Evolutionary conservation across 2,113 vertebrate species (phyloP).

Genomic region (Papio anubis): DNA sequence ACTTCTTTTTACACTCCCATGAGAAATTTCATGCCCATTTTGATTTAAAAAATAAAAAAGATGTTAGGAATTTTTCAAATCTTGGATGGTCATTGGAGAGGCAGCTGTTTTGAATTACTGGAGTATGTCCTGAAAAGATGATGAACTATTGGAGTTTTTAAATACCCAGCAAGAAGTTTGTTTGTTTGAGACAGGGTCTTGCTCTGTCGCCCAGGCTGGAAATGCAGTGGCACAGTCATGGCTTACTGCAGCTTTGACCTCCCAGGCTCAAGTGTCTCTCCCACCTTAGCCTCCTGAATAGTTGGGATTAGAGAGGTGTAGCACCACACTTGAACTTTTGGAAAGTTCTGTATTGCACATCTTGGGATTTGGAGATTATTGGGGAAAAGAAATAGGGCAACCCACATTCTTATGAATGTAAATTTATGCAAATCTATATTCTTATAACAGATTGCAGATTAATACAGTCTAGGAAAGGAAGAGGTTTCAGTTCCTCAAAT

Average conservation of each 20-base stretch:
- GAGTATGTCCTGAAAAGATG: background rate
- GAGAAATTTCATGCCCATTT: background rate
- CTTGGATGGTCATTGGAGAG: background rate
- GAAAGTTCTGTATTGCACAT: background rate
- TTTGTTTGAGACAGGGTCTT: too few relatives aligned
- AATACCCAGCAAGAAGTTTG: background rate
- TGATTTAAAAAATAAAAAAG: background rate
- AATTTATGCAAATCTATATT: background rate
- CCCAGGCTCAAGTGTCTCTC: too few relatives aligned
- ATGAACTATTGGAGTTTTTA: background rate
- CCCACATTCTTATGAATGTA: background rate
- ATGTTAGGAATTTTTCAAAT: background rate
- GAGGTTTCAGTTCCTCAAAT: background rate
- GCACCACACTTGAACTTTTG: background rate
- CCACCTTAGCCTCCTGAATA: too few relatives aligned
- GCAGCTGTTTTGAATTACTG: constrained; percentile 36
- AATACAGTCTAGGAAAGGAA: background rate
- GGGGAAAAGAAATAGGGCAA: background rate
- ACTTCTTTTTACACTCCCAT: background rate
- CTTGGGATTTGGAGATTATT: constrained; percentile 27
- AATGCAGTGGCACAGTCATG: too few relatives aligned
- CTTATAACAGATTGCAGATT: background rate
- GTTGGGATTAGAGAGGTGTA: too few relatives aligned
- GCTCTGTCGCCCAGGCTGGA: too few relatives aligned
- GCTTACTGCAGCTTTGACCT: too few relatives aligned